Evolutionary conservation across 2,888 invertebrate genomes (phyloP), one percentile per base, ranked within the genome.

Genomic region (Mechanitis messenoides): DNA sequence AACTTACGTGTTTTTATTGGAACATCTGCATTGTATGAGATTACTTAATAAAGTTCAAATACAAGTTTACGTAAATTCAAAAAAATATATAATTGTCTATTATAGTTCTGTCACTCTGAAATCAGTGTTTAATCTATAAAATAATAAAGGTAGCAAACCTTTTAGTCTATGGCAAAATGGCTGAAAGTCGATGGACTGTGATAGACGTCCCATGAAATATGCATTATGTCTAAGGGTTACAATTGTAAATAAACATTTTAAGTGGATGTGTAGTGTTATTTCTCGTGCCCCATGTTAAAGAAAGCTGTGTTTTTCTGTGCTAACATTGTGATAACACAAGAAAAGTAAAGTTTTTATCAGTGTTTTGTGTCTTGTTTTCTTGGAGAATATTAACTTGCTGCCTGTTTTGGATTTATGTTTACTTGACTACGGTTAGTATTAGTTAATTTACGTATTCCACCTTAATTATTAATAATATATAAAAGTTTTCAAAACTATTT

Each of bases 361-460:
- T 87, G 87, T 87, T 85, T 83, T 84, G 84, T 85, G 83, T 71
- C 81, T 83, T 87, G 87, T 89, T 87, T 87, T 85, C 78, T 72
- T 74, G 75, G 78, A 81, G 81, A 83, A 77, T 78, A 77, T 79
- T 74, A 72, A 71, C 72, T 78, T 79, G 80, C 75, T 75, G 74
- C 78, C 75, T 80, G 76, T 84, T 83, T 88, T 86, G 89, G 89
- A 88, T 89, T 86, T 87, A 89, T 89, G 89, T 84, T 81, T 81
- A 81, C 81, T 84, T 84, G 80, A 80, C 72, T 73, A 80, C 85
- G 85, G 89, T 89, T 75, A 86, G 89, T 83, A 66, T 54, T 9
- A 12, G 28, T 33, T 47, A 31, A 50, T 12, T 4, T 50, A 31
- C 11, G 3, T 3, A 50, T 11, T 5, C 31, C 31, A 50, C 7